A percentile compares a stretch with the other conserved stretches of the same genome.
These are phyloP conservation scores for Brevimyrus niger DNA, from an alignment of 2,113 vertebrate species.

Conservation along the genomic window DNA sequence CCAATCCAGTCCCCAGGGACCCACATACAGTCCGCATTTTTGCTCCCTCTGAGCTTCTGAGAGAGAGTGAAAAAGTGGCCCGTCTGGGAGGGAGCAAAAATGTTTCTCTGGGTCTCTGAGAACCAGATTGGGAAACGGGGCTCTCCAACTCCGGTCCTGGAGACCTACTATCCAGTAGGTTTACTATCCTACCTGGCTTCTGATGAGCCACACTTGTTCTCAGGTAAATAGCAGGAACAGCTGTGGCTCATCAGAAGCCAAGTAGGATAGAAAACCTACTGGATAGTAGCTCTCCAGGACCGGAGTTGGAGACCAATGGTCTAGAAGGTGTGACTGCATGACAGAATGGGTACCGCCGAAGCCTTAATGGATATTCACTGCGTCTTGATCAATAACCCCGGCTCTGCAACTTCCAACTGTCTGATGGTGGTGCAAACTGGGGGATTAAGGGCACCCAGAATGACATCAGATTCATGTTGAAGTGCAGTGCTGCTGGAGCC, in stretches of 20 bases:
- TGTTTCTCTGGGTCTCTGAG: not conserved
- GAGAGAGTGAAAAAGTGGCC: not conserved
- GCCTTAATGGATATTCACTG: not conserved
- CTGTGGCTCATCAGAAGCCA: no score
- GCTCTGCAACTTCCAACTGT: not conserved
- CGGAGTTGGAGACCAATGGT: no score
- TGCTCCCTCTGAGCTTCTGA: not conserved
- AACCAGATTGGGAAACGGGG: not conserved
- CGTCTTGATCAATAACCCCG: not conserved
- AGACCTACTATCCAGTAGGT: no score
- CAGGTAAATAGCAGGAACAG: no score
- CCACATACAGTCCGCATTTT: not conserved
- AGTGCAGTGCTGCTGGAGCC: not conserved
- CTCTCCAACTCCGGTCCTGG: no score
- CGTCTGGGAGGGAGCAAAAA: not conserved
- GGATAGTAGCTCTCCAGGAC: no score
- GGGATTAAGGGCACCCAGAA: not conserved
- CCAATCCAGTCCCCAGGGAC: not conserved
- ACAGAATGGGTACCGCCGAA: not conserved
- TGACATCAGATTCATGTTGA: not conserved
- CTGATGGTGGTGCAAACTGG: not conserved
- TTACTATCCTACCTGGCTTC: no score
- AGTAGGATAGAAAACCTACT: no score
- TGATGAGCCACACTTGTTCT: no score
- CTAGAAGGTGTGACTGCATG: not conserved